Percentiles rank a stretch among this genome's conserved stretches.
These are phyloP conservation scores for Datnioides undecimradiatus DNA, from an alignment of 2,113 vertebrate genomes.

Conservation along the genomic window DNA sequence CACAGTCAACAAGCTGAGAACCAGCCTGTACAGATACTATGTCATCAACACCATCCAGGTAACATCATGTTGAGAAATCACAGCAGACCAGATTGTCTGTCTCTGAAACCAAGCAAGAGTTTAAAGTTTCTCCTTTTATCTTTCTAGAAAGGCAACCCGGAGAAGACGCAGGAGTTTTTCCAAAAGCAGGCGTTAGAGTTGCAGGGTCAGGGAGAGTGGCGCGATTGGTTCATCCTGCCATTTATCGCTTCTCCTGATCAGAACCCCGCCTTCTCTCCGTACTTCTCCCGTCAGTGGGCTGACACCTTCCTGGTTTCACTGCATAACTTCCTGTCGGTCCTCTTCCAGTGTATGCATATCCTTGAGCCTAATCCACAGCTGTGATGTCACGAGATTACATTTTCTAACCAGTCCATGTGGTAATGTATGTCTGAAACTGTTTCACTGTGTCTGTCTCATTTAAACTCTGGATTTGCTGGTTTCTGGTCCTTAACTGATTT, in stretches of 20 bases:
- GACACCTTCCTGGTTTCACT: slow-evolving; percentile 97
- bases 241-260: slow-evolving; percentile 91
- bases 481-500: slow-evolving; percentile 60
- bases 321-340: slow-evolving; percentile 97
- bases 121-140: neutral
- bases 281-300: slow-evolving; percentile 96
- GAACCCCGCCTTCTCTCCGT: slow-evolving; percentile 91
- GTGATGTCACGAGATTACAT: neutral
- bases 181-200: slow-evolving; percentile 92
- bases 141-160: slow-evolving; percentile 87
- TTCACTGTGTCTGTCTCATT: neutral
- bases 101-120: neutral
- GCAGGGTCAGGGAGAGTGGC: slow-evolving; percentile 94
- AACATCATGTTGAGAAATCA: neutral
- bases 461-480: neutral
- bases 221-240: slow-evolving; percentile 96
- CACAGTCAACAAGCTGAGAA: slow-evolving; percentile 94
- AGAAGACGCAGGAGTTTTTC: slow-evolving; percentile 97
- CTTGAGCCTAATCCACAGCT: slow-evolving; percentile 71
- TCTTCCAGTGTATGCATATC: slow-evolving; percentile 99
- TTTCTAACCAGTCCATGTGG: no score
- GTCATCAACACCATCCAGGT: slow-evolving; percentile 85
- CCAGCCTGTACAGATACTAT: slow-evolving; percentile 95
- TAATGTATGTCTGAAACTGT: neutral
- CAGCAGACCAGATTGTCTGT: rapidly evolving